Conservation (phyloP, 2,888 invertebrate genomes). For the Acronicta alni region DNA sequence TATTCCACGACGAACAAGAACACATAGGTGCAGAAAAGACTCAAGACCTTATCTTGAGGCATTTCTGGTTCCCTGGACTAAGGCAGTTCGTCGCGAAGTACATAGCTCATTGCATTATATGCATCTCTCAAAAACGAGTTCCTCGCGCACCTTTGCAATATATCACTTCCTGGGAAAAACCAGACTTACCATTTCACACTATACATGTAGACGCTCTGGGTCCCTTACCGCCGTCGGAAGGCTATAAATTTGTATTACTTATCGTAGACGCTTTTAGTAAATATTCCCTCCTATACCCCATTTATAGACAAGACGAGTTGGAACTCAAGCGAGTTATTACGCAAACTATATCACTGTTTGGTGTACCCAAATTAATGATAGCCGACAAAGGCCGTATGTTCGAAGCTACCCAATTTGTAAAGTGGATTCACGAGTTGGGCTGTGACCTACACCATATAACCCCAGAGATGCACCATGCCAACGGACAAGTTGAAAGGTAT, state of each 20-base stretch:
- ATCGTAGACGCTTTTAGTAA: background rate
- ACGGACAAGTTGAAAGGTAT: slow-evolving; percentile 50
- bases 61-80: slow-evolving; percentile 12
- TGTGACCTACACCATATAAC: slow-evolving; percentile 39
- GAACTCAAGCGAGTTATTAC: background rate
- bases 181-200: slow-evolving; percentile 4
- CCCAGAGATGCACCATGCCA: slow-evolving; percentile 48
- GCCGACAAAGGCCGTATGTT: slow-evolving; percentile 47
- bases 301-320: slow-evolving; percentile 1
- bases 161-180: slow-evolving; percentile 9
- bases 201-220: slow-evolving; percentile 7
- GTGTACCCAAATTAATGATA: slow-evolving; percentile 43
- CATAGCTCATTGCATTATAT: slow-evolving; percentile 7
- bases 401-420: slow-evolving; percentile 32
- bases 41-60: background rate
- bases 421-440: slow-evolving; percentile 8
- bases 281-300: slow-evolving; percentile 1
- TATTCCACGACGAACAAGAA: slow-evolving; percentile 41
- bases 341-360: slow-evolving; percentile 44
- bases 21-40: background rate
- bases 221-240: slow-evolving; percentile 1
- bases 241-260: background rate
- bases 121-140: slow-evolving; percentile 3
- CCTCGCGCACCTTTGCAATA: background rate
- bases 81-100: background rate